These are phyloP conservation scores for Brachionus plicatilis DNA, from an alignment of 1,140 invertebrate genomes.

Conservation along the genomic window DNA sequence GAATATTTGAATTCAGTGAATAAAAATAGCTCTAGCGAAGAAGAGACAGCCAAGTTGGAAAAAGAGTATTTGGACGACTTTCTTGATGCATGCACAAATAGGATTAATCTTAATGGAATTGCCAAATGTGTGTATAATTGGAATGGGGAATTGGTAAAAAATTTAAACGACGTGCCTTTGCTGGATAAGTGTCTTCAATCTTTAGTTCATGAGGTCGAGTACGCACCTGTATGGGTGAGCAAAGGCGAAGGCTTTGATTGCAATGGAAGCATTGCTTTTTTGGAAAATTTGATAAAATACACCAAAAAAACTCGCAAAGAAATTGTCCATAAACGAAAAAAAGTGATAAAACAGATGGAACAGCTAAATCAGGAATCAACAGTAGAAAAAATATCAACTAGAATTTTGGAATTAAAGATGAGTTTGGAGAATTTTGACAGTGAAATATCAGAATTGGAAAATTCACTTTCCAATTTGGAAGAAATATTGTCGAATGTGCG, in stretches of 20 bases:
- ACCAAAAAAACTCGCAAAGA: conserved; percentile 47
- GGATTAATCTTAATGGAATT: background rate
- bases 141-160: background rate
- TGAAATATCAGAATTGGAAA: background rate
- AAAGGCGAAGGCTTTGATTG: conserved; percentile 53
- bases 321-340: conserved; percentile 41
- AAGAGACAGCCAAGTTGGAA: conserved; percentile 10
- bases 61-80: background rate
- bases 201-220: conserved; percentile 45
- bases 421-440: background rate
- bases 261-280: conserved; percentile 47
- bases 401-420: conserved; percentile 5
- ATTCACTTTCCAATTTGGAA: conserved; percentile 3
- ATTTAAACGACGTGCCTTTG: background rate
- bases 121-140: conserved; percentile 37
- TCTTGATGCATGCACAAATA: conserved; percentile 4
- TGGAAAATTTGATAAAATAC: conserved; percentile 46
- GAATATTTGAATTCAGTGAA: background rate
- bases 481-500: background rate
- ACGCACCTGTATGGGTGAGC: conserved; percentile 55
- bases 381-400: background rate
- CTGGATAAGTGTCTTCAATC: conserved; percentile 45
- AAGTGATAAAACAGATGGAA: background rate
- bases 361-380: background rate
- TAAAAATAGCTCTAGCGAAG: background rate